These are phyloP conservation scores for Halotydeus destructor DNA, from an alignment of 1,140 invertebrate species.

Conservation along the genomic window DNA sequence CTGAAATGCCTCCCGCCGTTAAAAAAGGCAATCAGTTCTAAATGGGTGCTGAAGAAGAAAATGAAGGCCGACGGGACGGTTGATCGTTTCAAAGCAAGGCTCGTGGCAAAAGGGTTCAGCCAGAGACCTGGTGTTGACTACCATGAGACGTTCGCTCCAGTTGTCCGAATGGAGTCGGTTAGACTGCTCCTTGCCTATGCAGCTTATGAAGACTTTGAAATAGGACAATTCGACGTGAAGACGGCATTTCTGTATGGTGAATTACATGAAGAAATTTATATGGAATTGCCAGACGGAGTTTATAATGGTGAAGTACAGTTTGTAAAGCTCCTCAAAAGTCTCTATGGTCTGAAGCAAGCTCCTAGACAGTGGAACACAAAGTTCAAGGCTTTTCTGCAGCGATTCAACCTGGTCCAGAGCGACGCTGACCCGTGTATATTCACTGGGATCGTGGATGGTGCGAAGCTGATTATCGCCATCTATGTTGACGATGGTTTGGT, in stretches of 20 bases:
- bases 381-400: constrained; percentile 6
- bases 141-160: constrained; percentile 11
- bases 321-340: constrained; percentile 14
- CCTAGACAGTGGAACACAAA: constrained; percentile 19
- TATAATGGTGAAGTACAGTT: background rate
- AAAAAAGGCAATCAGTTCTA: constrained; percentile 18
- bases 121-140: constrained; percentile 18
- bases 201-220: background rate
- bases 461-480: constrained; percentile 4
- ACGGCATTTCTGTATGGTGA: constrained; percentile 9
- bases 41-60: constrained; percentile 24
- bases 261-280: constrained; percentile 9
- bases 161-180: background rate
- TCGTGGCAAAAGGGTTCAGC: constrained; percentile 23
- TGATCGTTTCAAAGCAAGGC: constrained; percentile 18
- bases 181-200: background rate
- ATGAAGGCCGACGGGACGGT: constrained; percentile 9
- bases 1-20: constrained; percentile 17
- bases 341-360: constrained; percentile 22
- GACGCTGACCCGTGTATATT: constrained; percentile 7
- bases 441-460: background rate
- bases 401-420: background rate
- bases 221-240: constrained; percentile 6
- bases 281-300: constrained; percentile 8
- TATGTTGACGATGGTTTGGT: constrained; percentile 13